Evolutionary conservation across 2,888 invertebrate species (phyloP), one percentile per base, ranked within the genome.

Genomic region (Eupithecia vulgata): DNA sequence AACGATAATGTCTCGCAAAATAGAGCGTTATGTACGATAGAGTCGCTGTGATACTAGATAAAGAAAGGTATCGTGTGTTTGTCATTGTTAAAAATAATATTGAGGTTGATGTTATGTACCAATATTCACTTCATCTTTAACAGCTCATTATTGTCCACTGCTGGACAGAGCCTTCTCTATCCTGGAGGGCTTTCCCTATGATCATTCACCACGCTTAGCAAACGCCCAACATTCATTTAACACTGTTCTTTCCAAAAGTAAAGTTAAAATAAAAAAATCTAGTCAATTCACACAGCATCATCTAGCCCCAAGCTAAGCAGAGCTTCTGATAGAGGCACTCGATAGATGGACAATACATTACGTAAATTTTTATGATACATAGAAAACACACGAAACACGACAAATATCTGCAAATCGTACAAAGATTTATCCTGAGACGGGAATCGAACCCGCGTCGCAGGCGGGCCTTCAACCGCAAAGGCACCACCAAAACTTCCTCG

Each of bases 11-110:
- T 75, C 64, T 37, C 79, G 79, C 73, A 72, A 69, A 72, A 75
- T 67, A 76, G 70, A 73, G 76, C 74, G 78, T 79, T 76, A 81
- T 80, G 77, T 73, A 65, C 25, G 65, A 65, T 65, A 65, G 52
- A n/a, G 64, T 40, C 13, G 21, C 37, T 64, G 25, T n/a, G 64
- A 40, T 21, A 30, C 30, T 30, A 35, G 65, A 65, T 65, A 65
- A 64, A 37, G 10, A 3, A 21, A 52, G 21, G n/a, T n/a, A 2
- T 42, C 4, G n/a, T 45, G 17, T 45, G 45, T 45, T 17, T 21
- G 57, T 57, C 25, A 57, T 25, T 57, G 57, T 57, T 52, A 0
- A 10, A 10, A 48, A n/a, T 48, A 48, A 7, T n/a, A 48, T 52
- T 52, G 52, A n/a, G 48, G 48, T 48, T 48, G 17, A 3, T n/a